Evolutionary conservation across 64 coral and sea anemone genomes (phyloP).

Genomic region (Hydrozoanthus tunicans): DNA sequence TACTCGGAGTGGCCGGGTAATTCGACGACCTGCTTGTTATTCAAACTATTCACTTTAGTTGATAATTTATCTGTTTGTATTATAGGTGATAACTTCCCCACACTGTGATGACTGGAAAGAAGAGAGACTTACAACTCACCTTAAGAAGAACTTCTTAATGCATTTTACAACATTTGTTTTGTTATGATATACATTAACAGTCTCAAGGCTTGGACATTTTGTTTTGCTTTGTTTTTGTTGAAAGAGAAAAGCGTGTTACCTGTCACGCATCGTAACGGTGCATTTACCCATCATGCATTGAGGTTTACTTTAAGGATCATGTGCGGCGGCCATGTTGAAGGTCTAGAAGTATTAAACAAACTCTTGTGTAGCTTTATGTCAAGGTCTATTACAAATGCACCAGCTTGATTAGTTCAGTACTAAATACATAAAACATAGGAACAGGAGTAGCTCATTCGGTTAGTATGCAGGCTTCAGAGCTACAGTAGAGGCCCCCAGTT

Average conservation of each 20-base stretch:
- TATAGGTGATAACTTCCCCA: conserved; percentile 55
- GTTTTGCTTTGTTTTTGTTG: neutral
- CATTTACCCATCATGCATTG: neutral
- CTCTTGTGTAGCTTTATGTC: too few species aligned
- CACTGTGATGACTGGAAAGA: conserved; percentile 37
- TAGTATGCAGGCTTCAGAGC: too few species aligned
- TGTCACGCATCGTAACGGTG: neutral
- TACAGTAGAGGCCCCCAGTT: too few species aligned
- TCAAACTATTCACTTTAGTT: conserved; percentile 60
- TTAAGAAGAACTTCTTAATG: conserved; percentile 1
- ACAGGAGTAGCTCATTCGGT: too few species aligned
- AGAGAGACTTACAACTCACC: conserved; percentile 39
- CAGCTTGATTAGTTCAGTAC: too few species aligned
- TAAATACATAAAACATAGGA: too few species aligned
- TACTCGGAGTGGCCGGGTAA: conserved; percentile 43
- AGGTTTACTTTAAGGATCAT: neutral
- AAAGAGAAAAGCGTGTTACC: conserved; percentile 24
- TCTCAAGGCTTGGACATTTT: neutral
- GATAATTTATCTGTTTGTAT: conserved; percentile 55
- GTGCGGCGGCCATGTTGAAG: neutral
- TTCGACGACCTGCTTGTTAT: conserved; percentile 65
- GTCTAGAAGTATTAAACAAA: too few species aligned
- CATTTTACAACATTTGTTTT: conserved; percentile 22
- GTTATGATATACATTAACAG: conserved; percentile 12
- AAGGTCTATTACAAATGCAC: too few species aligned